Base-by-base conservation (phyloP, 2,113 vertebrate species). In the Alethe castanea region DNA sequence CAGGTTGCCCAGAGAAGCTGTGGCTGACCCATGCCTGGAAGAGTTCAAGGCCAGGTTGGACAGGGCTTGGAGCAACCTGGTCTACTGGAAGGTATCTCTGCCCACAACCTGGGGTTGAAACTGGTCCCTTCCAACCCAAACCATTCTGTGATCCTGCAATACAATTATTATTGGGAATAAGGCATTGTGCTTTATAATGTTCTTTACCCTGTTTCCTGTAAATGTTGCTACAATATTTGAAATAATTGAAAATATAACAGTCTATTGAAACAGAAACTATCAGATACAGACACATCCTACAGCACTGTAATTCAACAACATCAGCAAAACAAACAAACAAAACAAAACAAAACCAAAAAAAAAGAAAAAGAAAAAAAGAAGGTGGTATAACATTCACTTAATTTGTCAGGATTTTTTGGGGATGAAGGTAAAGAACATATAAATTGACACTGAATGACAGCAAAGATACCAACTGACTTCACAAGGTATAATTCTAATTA, bases 401-500 rank as follows among this genome's bases (percentile, higher is more conserved):
- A 96, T 97, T 97, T 96, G 73, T 93, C 94, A 87, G 62, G n/a
- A 66, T 35, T 59, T 92, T 92, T 57, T 19, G 4, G 6, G 31
- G 29, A 81, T 79, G 81, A 92, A 91, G 81, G 53, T 82, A 85
- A 94, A 89, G 76, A 97, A 81, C 70, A 97, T 94, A 97, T 95
- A 97, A 95, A 96, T 96, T 54, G 90, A 95, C 77, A 93, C 3
- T 42, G 72, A 95, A 77, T 50, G 91, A 72, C 88, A 97, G 87
- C 86, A 95, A 57, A 82, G 77, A 97, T 60, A 92, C 45, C 50
- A 90, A 73, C 69, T 80, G 71, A 96, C 95, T 97, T 92, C 85
- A 97, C 90, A 84, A 94, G 52, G 67, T 82, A 71, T 76, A 97
- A 92, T 72, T 95, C 84, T 88, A 73, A 94, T 96, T 96, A 93